A percentile compares a stretch with the other conserved stretches of the same genome.
Conservation (phyloP, 2,888 invertebrate species). For the Campaea margaritaria region DNA sequence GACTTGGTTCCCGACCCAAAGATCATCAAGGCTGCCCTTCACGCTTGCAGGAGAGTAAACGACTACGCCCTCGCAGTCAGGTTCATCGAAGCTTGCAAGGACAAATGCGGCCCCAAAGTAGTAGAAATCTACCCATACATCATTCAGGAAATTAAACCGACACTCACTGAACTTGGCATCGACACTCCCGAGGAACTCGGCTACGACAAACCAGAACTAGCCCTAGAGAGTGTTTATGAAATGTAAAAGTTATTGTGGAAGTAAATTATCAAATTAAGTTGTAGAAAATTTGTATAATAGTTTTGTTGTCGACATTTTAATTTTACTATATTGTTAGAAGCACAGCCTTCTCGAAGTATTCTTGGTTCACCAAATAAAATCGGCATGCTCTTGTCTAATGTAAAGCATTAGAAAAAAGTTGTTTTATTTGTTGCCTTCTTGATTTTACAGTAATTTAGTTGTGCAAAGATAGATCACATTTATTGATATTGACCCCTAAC, state of each 20-base stretch:
- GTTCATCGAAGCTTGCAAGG: constrained; percentile 96
- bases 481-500: no score
- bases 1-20: constrained; percentile 97
- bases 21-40: constrained; percentile 93
- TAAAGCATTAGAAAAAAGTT: constrained; percentile 62
- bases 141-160: constrained; percentile 95
- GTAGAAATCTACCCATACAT: constrained; percentile 94
- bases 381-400: constrained; percentile 66
- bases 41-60: constrained; percentile 96
- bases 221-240: constrained; percentile 90
- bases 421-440: constrained; percentile 26
- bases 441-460: no score
- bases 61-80: constrained; percentile 97
- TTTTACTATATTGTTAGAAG: constrained; percentile 66
- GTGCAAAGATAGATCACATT: no score
- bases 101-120: constrained; percentile 92
- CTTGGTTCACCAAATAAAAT: constrained; percentile 59
- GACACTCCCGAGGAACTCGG: constrained; percentile 98
- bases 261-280: constrained; percentile 61
- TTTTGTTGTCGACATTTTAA: constrained; percentile 71
- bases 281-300: constrained; percentile 80
- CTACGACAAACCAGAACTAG: constrained; percentile 98
- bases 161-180: constrained; percentile 96
- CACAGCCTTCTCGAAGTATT: constrained; percentile 57
- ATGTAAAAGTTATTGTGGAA: constrained; percentile 71